Conservation (phyloP, 2,797 vertebrate species). For the Anguilla anguilla region DNA sequence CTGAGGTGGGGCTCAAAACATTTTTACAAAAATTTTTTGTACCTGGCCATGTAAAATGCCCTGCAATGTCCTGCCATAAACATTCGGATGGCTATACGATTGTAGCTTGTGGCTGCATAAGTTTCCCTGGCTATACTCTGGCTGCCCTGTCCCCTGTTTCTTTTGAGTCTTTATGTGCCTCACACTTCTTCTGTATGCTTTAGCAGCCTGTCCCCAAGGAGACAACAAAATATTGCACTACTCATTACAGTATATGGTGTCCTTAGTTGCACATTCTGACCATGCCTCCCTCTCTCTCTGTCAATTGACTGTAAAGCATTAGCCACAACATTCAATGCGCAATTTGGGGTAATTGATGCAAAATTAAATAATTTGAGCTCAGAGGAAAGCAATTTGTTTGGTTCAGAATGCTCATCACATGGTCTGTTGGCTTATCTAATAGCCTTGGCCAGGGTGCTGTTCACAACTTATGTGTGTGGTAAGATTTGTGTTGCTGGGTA, state of each 20-base stretch:
- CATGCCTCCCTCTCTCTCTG: neutral
- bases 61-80: neutral
- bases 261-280: neutral
- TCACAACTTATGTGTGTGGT: neutral
- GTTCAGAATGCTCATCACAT: neutral
- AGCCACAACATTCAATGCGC: neutral
- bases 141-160: too few species aligned
- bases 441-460: neutral
- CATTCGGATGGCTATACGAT: neutral
- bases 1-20: too few species aligned
- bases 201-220: too few species aligned
- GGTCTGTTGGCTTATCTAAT: neutral
- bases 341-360: neutral
- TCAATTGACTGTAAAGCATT: neutral
- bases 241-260: too few species aligned
- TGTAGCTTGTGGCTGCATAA: neutral
- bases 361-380: neutral
- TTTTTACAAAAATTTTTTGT: too few species aligned
- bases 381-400: neutral
- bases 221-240: too few species aligned
- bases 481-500: neutral
- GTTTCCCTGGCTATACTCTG: too few species aligned
- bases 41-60: neutral
- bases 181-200: too few species aligned
- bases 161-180: too few species aligned